Evolutionary conservation across 2,888 invertebrate species (phyloP).

Genomic region (Nineta flava): DNA sequence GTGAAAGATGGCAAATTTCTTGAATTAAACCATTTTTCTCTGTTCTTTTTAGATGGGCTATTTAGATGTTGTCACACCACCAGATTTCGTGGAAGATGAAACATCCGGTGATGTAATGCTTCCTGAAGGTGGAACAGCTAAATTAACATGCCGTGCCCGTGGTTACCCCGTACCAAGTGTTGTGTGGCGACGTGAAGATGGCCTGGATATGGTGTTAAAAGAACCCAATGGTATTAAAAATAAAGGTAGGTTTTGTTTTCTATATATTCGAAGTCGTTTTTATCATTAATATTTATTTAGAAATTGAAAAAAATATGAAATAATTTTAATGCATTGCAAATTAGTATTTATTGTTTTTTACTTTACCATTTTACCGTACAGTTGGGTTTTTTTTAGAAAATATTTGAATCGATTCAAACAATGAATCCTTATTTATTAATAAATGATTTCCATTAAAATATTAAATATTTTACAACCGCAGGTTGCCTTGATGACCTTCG

Average conservation of each 20-base stretch:
- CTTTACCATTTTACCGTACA: too few relatives aligned
- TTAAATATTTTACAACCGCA: too few relatives aligned
- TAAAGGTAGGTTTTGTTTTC: conserved; percentile 38
- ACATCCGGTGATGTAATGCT: conserved; percentile 83
- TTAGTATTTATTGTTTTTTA: too few relatives aligned
- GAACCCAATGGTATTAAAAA: conserved; percentile 48
- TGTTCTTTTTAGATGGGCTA: conserved; percentile 56
- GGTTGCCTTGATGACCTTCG: too few relatives aligned
- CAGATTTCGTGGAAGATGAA: conserved; percentile 76
- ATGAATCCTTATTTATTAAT: too few relatives aligned
- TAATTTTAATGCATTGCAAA: too few relatives aligned
- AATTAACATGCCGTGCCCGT: conserved; percentile 51
- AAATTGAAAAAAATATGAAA: not conserved
- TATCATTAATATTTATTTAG: not conserved
- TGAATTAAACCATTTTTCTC: too few relatives aligned
- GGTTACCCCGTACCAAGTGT: conserved; percentile 69
- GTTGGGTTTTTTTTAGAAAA: too few relatives aligned
- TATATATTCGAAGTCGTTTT: not conserved
- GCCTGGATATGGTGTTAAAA: conserved; percentile 60
- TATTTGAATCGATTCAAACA: too few relatives aligned
- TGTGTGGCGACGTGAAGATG: conserved; percentile 73
- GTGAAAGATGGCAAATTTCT: too few relatives aligned
- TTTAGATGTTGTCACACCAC: conserved; percentile 76
- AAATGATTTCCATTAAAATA: too few relatives aligned
- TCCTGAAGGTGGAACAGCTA: conserved; percentile 62